phyloP scores from a whole-genome alignment of 2,797 vertebrate genomes.

The Glyptemys insculpta region DNA sequence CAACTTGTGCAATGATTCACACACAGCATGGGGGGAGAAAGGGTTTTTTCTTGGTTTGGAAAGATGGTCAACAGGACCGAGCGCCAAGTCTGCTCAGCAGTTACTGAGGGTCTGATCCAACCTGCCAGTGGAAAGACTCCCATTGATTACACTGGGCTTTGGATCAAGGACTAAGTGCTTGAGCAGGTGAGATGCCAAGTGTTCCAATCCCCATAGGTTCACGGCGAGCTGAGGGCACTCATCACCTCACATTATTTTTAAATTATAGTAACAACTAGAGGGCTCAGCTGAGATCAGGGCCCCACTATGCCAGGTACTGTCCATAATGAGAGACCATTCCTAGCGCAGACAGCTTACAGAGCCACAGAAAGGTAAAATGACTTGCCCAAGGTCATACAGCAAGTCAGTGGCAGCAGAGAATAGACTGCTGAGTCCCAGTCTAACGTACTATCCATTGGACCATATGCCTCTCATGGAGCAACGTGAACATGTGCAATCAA shows the following conservation, averaged over 20 bases:
- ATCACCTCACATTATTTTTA: rapidly evolving
- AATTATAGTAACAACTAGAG: not conserved
- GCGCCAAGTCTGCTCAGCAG: not conserved
- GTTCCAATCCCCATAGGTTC: not conserved
- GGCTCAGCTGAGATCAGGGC: not conserved
- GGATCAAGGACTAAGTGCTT: not conserved
- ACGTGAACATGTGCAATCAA: rapidly evolving
- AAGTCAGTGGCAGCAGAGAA: rapidly evolving
- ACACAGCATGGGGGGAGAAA: not conserved
- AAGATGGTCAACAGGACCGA: not conserved
- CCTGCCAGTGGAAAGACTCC: not conserved
- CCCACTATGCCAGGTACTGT: not conserved
- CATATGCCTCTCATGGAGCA: rapidly evolving
- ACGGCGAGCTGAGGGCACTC: not conserved
- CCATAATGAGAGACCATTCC: not conserved
- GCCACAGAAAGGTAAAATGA: not conserved
- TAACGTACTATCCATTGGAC: rapidly evolving
- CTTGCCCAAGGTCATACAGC: not conserved
- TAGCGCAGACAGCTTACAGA: not conserved
- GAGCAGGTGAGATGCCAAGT: not conserved
- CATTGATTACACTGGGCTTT: not conserved
- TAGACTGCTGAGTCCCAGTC: not conserved
- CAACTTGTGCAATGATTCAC: not conserved
- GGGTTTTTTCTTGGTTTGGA: not conserved
- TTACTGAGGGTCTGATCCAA: not conserved